These are phyloP conservation scores for Crematogaster levior DNA, from an alignment of 2,888 invertebrate species.

Conservation along the genomic window DNA sequence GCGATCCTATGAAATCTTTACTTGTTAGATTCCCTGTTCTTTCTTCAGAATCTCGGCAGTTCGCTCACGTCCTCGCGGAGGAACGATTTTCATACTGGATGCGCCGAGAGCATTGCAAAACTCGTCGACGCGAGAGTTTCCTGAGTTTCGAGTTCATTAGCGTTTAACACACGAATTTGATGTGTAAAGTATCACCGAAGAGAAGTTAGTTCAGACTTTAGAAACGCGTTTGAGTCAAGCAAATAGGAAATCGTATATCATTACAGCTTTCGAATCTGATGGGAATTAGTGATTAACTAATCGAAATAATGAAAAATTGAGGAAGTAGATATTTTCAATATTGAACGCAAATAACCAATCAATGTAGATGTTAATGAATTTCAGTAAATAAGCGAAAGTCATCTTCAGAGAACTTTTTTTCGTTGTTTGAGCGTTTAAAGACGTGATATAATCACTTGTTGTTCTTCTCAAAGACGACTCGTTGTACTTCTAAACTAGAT, in stretches of 20 bases:
- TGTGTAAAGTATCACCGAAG: neutral
- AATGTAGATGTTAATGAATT: neutral
- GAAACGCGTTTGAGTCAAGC: neutral
- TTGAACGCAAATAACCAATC: neutral
- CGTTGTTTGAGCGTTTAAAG: neutral
- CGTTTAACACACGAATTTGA: neutral
- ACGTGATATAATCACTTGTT: slow-evolving; percentile 9
- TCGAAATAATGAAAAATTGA: neutral
- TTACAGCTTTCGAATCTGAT: neutral
- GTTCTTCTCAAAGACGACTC: neutral
- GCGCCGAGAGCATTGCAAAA: slow-evolving; percentile 40
- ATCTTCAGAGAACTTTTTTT: neutral
- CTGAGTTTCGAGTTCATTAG: slow-evolving; percentile 23
- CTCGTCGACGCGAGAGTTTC: slow-evolving; percentile 14
- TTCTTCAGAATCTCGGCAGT: slow-evolving; percentile 15
- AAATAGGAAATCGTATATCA: neutral
- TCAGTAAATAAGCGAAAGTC: neutral
- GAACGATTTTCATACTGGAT: slow-evolving; percentile 35
- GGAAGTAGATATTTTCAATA: neutral
- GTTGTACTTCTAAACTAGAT: neutral
- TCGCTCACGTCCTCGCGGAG: slow-evolving; percentile 31
- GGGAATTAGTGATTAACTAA: neutral
- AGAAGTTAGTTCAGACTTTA: slow-evolving; percentile 2
- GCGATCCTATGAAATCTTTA: neutral
- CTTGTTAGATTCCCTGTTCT: slow-evolving; percentile 1